These are phyloP conservation scores for Chaetorhynchus papuensis DNA, from an alignment of 2,113 vertebrate genomes.

Conservation along the genomic window DNA sequence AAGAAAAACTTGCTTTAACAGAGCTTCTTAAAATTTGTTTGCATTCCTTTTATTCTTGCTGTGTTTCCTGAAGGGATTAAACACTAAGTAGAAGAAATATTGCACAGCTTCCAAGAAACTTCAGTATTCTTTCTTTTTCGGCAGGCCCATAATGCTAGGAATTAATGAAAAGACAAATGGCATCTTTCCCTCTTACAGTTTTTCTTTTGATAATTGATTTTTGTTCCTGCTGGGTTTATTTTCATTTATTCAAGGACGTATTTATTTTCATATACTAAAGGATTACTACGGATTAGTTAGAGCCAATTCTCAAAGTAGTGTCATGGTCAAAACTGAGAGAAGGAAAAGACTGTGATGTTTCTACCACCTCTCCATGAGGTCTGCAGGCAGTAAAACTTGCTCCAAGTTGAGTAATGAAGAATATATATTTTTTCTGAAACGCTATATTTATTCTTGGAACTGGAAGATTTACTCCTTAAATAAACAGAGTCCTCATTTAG, in stretches of 20 bases:
- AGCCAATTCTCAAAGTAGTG: not conserved
- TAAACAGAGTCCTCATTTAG: not conserved
- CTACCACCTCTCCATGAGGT: not conserved
- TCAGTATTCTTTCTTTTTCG: not conserved
- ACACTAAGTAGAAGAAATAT: slow-evolving; percentile 9
- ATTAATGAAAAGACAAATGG: not conserved
- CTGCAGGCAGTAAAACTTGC: not conserved
- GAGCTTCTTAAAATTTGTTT: slow-evolving; percentile 30
- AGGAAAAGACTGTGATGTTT: not conserved
- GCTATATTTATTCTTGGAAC: not conserved
- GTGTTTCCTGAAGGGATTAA: slow-evolving; percentile 33
- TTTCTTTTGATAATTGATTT: slow-evolving; percentile 10
- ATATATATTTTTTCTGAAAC: not conserved
- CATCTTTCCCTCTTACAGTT: not conserved
- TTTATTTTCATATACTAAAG: slow-evolving; percentile 22
- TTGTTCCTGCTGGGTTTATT: slow-evolving; percentile 7
- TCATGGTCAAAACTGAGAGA: not conserved
- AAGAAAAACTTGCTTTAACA: not conserved
- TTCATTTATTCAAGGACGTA: not conserved
- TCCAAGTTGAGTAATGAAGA: not conserved
- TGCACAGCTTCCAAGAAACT: not conserved
- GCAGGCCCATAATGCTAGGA: not conserved
- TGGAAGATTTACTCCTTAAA: not conserved
- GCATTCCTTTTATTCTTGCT: slow-evolving; percentile 10
- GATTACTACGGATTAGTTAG: not conserved